Evolutionary conservation across 1,140 invertebrate species (phyloP).

Genomic region (Dysdera silvatica): DNA sequence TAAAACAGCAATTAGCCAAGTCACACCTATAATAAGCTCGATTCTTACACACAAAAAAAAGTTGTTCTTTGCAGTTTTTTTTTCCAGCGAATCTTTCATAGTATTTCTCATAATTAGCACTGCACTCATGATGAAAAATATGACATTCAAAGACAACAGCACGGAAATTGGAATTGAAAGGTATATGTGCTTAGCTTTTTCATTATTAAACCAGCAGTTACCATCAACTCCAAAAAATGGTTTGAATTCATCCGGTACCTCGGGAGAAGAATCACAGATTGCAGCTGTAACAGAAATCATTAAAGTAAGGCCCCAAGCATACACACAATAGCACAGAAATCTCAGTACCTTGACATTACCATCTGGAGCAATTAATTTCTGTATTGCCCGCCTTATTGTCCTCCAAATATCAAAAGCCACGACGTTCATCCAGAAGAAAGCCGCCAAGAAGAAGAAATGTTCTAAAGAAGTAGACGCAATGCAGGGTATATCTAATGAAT

Average conservation of each 20-base stretch:
- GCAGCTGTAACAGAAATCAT: constrained; percentile 1
- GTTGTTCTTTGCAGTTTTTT: no score
- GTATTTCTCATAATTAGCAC: no score
- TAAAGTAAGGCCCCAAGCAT: constrained; percentile 44
- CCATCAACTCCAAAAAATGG: constrained; percentile 10
- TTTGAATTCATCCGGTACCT: neutral
- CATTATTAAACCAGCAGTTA: constrained; percentile 21
- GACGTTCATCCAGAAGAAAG: constrained; percentile 48
- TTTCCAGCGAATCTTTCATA: no score
- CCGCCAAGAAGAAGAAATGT: constrained; percentile 47
- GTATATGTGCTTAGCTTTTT: constrained; percentile 11
- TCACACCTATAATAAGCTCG: no score
- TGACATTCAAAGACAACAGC: constrained; percentile 46
- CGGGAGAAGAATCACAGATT: constrained; percentile 1
- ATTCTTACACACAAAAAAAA: no score
- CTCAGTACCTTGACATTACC: no score
- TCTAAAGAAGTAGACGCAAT: constrained; percentile 43
- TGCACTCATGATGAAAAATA: constrained; percentile 51
- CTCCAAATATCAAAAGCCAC: constrained; percentile 38
- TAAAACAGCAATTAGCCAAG: no score
- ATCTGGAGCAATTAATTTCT: no score
- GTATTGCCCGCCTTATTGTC: constrained; percentile 28
- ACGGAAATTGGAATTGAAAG: constrained; percentile 27
- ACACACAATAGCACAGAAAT: constrained; percentile 8
- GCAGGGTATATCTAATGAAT: no score